Evolutionary conservation across 2,888 invertebrate species (phyloP).

Genomic region (Pristionchus fissidentatus): DNA sequence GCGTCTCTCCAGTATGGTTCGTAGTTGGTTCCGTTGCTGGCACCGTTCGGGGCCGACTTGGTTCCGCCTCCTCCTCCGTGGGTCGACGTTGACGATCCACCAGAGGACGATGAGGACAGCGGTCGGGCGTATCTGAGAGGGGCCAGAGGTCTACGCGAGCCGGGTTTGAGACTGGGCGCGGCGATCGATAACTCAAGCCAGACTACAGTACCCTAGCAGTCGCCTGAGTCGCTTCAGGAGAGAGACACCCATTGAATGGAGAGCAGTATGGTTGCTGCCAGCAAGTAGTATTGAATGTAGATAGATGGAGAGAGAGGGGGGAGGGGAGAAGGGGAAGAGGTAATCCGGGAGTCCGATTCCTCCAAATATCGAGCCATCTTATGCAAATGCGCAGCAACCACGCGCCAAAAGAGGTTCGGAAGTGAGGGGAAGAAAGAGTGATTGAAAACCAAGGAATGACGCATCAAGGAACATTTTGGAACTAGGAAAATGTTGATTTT

Average conservation of each 20-base stretch:
- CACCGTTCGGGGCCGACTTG: not conserved
- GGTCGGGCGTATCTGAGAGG: not conserved
- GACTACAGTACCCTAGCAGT: constrained; percentile 22
- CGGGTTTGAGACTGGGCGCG: not conserved
- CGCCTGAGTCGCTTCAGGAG: not conserved
- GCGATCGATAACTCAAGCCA: not conserved
- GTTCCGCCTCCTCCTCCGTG: not conserved
- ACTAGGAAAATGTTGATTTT: too few relatives aligned
- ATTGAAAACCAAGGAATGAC: not conserved
- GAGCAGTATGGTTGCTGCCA: not conserved
- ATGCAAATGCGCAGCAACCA: constrained; percentile 21
- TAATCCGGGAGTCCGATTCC: not conserved
- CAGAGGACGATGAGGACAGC: constrained; percentile 48
- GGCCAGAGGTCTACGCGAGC: not conserved
- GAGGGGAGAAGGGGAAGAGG: not conserved
- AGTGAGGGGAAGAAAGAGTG: constrained; percentile 9
- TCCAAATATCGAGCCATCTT: too few relatives aligned
- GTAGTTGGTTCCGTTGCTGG: constrained; percentile 41
- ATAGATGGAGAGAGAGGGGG: not conserved
- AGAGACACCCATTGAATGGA: not conserved
- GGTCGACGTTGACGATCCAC: constrained; percentile 40
- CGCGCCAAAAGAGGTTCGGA: constrained; percentile 35
- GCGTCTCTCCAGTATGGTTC: constrained; percentile 75
- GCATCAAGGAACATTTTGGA: too few relatives aligned
- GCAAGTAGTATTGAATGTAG: not conserved